Evolutionary conservation across 2,888 invertebrate genomes (phyloP), one percentile per base, ranked within the genome.

Genomic region (Leucania comma): DNA sequence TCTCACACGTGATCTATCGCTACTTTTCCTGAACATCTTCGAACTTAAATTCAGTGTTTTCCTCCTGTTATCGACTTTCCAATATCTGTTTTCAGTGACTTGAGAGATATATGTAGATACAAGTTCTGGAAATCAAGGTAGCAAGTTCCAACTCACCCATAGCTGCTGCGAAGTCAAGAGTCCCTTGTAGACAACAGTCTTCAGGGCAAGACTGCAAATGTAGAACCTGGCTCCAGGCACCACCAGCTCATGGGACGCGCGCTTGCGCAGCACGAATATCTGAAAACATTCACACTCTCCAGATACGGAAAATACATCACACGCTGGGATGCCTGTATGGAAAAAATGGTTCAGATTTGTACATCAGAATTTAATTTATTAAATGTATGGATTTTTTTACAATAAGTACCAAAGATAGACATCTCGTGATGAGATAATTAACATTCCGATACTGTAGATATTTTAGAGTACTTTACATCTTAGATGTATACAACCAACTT

Each of bases 181-280:
- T 51, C 99, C 99, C 96, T 99, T 99, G 96, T 99, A 99, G 46
- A 99, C 99, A 75, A 99, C 97, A 14, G 98, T 99, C 87, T 97
- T 97, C 64, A 98, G 96, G 32, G 99, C 99, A 84, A 99, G 96
- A 68, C 99, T 99, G 96, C 99, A 99, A 89, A 99, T 98, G 95
- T 99, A 99, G 96, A 99, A 99, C 80, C 99, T 96, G 57, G 98
- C 97, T 9, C 98, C 98, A 1, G 98, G 98, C 85, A 98, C 97
- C 50, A 98, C 97, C 90, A 99, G 97, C 83, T 97, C 97, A 90
- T 99, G 99, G 24, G 98, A 98, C 0, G 99, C 98, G 71, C 98
- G 97, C 94, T 99, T 99, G 72, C 99, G 97, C 87, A 99, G 96
- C 86, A 99, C 97, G 93, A 99, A 99, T 72, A 99, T 97, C 98